These are phyloP conservation scores for Labeo catla DNA, from an alignment of 2,113 vertebrate genomes.

Conservation along the genomic window DNA sequence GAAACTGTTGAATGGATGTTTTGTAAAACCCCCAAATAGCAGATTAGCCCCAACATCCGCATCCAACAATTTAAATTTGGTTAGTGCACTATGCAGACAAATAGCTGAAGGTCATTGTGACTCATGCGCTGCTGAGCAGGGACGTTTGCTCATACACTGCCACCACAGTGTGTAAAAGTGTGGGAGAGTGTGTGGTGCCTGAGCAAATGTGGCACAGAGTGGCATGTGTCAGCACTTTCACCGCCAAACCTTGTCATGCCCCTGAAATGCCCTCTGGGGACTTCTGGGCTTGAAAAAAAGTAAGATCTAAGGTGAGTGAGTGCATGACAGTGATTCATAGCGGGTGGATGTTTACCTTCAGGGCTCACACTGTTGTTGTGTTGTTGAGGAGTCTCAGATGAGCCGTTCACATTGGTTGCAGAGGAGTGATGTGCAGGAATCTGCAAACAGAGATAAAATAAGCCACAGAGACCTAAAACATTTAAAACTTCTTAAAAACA, in stretches of 20 bases:
- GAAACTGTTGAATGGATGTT: neutral
- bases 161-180: constrained; percentile 6
- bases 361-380: constrained; percentile 79
- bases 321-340: constrained; percentile 3
- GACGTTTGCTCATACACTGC: constrained; percentile 34
- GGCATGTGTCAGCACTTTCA: constrained; percentile 33
- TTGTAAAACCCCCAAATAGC: neutral
- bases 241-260: constrained; percentile 9
- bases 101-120: constrained; percentile 42
- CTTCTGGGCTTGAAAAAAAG: constrained; percentile 3
- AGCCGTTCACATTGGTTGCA: constrained; percentile 83
- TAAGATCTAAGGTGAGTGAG: neutral
- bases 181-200: neutral
- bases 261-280: constrained; percentile 20
- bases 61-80: neutral
- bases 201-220: constrained; percentile 26
- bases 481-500: neutral
- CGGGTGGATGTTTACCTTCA: constrained; percentile 77
- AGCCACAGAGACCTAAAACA: neutral
- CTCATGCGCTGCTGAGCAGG: constrained; percentile 34
- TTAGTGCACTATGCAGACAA: constrained; percentile 22
- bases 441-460: constrained; percentile 25
- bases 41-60: neutral
- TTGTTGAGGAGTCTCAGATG: constrained; percentile 73
- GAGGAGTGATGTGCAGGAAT: constrained; percentile 76